Base-by-base conservation (phyloP, 1,140 invertebrate species). In the Drosophila repleta region DNA sequence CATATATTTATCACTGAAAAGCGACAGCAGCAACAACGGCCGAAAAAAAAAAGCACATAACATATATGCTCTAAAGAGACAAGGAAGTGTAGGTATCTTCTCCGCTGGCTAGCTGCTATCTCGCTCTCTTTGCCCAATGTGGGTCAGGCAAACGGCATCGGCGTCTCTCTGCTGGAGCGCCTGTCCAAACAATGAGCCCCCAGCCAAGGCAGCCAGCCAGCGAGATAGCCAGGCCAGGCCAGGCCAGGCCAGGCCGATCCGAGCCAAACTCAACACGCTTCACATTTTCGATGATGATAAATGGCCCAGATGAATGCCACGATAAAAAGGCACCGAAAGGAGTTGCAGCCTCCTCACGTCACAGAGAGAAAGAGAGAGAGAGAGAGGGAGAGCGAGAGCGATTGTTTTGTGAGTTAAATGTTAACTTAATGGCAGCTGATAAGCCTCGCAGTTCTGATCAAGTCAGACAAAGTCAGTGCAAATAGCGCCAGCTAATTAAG, bases 1-100 rank as follows among this genome's bases (percentile, higher is more conserved):
- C 66, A 74, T 74, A 70, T 74, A 74, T 74, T 74, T 74, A 74
- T 74, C 71, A 74, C 65, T 69, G 55, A 74, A 74, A 74, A 70
- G 58, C 66, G 71, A 74, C 71, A 70, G 58, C 68, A 62, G 20
- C 21, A 49, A 46, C 26, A 69, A n/a, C n/a, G n/a, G 35, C 51
- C 56, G 5, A 74, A 74, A 74, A 64, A 67, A 61, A 29, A 29
- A 7, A 29, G 24, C 4, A 41, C 39, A 41, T 15, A 41, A 15
- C n/a, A 41, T n/a, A 39, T 32, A 11, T 10, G 29, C 39, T 41
- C 39, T 41, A 2, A 45, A 15, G 43, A 1, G 13, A 66, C 56
- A 60, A 51, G 64, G 70, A 73, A 61, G 64, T 62, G 37, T 26
- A 26, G n/a, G 48, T 29, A 51, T 29, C 49, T 20, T 61, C 26